A percentile compares a stretch with the other conserved stretches of the same genome.
Conservation (phyloP, 2,888 invertebrate species). For the Branchellion lobata region DNA sequence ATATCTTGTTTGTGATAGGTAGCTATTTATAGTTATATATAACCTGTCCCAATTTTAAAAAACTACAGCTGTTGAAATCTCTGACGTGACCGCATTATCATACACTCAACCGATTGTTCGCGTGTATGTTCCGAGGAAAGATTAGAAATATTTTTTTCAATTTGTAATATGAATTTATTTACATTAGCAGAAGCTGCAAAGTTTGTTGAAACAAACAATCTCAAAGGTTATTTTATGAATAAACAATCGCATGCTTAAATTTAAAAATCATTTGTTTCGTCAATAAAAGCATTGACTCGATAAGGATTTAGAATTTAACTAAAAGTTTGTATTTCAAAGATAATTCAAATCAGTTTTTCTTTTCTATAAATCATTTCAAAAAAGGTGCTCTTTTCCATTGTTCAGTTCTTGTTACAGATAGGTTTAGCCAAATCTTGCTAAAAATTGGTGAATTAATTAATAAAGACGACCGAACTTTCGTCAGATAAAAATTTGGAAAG, state of each 20-base stretch:
- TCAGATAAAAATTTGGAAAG: not conserved
- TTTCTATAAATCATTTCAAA: no score
- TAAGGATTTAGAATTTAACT: no score
- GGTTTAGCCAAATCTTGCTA: no score
- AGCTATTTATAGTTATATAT: not conserved
- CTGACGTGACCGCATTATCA: constrained; percentile 13
- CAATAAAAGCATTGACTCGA: no score
- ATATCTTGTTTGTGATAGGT: not conserved
- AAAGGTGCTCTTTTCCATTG: no score
- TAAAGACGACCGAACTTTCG: no score
- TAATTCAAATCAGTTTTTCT: no score
- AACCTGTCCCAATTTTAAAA: constrained; percentile 5
- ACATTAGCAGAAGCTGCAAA: constrained; percentile 7
- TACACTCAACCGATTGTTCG: constrained; percentile 13
- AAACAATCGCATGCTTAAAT: not conserved
- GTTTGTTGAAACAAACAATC: constrained; percentile 11
- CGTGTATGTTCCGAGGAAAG: constrained; percentile 3
- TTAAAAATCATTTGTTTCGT: no score
- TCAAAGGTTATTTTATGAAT: not conserved
- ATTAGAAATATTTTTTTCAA: not conserved
- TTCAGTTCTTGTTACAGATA: no score
- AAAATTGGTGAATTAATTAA: no score
- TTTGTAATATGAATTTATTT: constrained; percentile 1
- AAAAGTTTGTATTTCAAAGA: no score
- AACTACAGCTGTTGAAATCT: constrained; percentile 15